Conservation (phyloP, 2,797 vertebrate species). For the Bradypodion pumilum region DNA sequence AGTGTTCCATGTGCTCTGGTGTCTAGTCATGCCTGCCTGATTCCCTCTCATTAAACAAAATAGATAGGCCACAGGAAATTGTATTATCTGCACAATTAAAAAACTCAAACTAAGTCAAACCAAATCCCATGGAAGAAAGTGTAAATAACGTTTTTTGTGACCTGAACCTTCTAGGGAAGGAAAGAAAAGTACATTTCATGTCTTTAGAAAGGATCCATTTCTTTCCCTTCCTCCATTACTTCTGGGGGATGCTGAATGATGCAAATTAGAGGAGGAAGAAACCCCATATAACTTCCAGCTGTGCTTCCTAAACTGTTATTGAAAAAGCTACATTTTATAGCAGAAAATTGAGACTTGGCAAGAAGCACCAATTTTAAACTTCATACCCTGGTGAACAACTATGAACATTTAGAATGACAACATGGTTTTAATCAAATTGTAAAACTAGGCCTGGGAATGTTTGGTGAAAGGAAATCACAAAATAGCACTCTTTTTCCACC, state of each 20-base stretch:
- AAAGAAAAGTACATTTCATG: not conserved
- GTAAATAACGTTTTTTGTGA: not conserved
- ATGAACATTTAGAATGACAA: not conserved
- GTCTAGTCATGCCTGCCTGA: too few species aligned
- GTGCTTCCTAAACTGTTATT: not conserved
- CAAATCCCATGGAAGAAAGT: not conserved
- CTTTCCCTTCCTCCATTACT: not conserved
- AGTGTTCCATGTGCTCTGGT: not conserved
- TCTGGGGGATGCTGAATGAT: not conserved
- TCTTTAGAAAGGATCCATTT: not conserved
- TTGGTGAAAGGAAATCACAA: not conserved
- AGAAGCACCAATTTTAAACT: not conserved
- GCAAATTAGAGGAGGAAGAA: not conserved
- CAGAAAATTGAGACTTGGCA: not conserved
- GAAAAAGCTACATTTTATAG: constrained; percentile 15
- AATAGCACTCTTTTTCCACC: not conserved
- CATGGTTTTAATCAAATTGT: not conserved
- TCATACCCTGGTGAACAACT: not conserved
- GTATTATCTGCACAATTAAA: not conserved
- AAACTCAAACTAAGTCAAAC: not conserved
- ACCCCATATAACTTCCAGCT: not conserved
- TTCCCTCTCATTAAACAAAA: not conserved
- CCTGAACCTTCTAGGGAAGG: not conserved
- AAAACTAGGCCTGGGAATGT: not conserved
- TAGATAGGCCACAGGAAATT: not conserved